Base-by-base conservation (phyloP, 2,888 invertebrate genomes). In the Luperina testacea region DNA sequence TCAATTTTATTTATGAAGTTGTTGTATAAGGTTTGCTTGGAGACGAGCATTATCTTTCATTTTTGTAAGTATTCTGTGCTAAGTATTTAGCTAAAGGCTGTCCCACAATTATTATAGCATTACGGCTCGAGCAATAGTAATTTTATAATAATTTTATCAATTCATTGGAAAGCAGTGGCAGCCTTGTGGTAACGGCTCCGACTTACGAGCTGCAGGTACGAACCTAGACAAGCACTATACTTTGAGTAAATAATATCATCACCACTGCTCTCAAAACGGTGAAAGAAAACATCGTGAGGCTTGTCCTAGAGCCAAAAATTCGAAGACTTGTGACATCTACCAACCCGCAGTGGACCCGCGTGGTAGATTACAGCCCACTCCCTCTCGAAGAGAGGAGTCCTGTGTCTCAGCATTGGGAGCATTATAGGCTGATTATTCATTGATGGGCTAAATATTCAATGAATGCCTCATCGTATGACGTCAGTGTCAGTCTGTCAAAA, bases 1-100 rank as follows among this genome's bases (percentile, higher is more conserved):
- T 72, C 74, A 32, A 63, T 81, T 76, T 72, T 59, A 48, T 77
- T 77, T 59, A 45, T 51, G 32, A 45, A 6, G 11, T 65, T 42
- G 13, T n/a, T 42, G 7, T 32, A 2, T 13, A 24, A 11, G 59
- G 32, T 4, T 53, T 53, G 8, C 5, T n/a, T 69, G 20, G 27
- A 38, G 15, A 20, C 20, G 11, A 53, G 0, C n/a, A 1, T 11
- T 24, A 24, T 13, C 3, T 53, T 27, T 61, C 0, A 78, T 38
- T 17, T 69, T 70, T 38, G 24, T 76, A 5, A 53, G 53, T 76
- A 3, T 6, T 38, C 0, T 32, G 11, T 24, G 17, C 6, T 32
- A 24, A 27, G 42, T 27, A 9, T 27, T 3, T 27, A 32, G 2
- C 15, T 45, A n/a, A 38, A 1, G n/a, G 17, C 13, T 11, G n/a